A percentile compares a stretch with the other conserved stretches of the same genome.
These are phyloP conservation scores for Enhydra lutris DNA, from an alignment of 2,113 vertebrate species.

Conservation along the genomic window DNA sequence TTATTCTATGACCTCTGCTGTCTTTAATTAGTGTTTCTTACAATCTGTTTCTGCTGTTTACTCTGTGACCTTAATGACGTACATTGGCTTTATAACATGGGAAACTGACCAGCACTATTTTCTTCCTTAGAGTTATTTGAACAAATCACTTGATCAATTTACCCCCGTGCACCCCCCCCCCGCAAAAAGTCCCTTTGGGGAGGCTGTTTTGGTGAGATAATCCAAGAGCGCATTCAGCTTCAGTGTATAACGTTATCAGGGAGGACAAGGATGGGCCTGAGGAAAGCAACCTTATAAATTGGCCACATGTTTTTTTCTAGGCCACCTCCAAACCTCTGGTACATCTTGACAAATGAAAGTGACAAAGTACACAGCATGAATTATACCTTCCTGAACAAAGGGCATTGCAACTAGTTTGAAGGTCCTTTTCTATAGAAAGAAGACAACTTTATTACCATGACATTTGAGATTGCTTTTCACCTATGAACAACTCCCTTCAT, in stretches of 20 bases:
- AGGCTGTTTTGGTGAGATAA: conserved; percentile 15
- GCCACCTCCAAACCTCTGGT: neutral
- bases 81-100: neutral
- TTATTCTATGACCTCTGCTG: neutral
- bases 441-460: neutral
- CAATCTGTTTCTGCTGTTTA: neutral
- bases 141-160: neutral
- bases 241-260: neutral
- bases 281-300: neutral
- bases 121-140: conserved; percentile 3
- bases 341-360: neutral
- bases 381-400: neutral
- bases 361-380: neutral
- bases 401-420: neutral
- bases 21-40: neutral
- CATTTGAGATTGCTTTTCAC: neutral
- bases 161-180: too few species aligned
- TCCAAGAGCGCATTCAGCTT: neutral
- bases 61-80: neutral
- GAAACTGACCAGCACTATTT: neutral
- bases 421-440: neutral
- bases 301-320: neutral
- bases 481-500: neutral
- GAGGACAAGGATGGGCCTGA: conserved; percentile 36
- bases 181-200: neutral